Percentiles rank a stretch among this genome's conserved stretches.
Evolutionary conservation across 2,113 vertebrate genomes (phyloP).

Genomic region (Melanotaenia duboulayi): DNA sequence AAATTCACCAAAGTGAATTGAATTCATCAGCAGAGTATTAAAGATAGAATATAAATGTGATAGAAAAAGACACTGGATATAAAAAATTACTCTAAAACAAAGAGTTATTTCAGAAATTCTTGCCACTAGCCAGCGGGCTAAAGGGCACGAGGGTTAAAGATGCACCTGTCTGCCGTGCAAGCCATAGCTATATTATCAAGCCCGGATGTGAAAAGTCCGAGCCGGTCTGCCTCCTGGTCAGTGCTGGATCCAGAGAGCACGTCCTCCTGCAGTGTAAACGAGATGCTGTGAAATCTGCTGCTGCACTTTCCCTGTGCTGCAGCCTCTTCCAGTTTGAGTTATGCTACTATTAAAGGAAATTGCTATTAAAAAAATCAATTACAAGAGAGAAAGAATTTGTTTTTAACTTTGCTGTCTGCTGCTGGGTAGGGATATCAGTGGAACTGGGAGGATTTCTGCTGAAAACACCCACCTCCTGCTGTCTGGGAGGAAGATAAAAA

Average conservation of each 20-base stretch:
- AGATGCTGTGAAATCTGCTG: no score
- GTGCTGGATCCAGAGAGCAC: background rate
- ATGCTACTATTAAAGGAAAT: background rate
- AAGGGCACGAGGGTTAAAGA: no score
- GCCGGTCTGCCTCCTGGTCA: background rate
- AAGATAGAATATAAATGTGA: no score
- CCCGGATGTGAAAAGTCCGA: background rate
- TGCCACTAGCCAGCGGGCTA: no score
- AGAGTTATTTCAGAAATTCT: no score
- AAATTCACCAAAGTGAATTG: no score
- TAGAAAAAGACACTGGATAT: no score
- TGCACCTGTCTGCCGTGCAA: no score
- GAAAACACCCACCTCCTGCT: background rate
- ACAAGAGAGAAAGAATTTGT: background rate
- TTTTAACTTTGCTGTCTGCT: background rate
- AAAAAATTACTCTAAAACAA: no score
- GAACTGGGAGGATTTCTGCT: background rate
- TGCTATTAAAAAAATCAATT: slow-evolving; percentile 5
- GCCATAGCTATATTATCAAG: background rate
- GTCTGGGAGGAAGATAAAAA: no score
- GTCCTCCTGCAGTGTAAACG: no score
- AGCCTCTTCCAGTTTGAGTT: background rate
- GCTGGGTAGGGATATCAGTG: background rate
- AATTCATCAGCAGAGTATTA: no score
- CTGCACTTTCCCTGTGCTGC: background rate